Conservation (phyloP, 2,888 invertebrate genomes). For the Acanthoscelides obtectus region DNA sequence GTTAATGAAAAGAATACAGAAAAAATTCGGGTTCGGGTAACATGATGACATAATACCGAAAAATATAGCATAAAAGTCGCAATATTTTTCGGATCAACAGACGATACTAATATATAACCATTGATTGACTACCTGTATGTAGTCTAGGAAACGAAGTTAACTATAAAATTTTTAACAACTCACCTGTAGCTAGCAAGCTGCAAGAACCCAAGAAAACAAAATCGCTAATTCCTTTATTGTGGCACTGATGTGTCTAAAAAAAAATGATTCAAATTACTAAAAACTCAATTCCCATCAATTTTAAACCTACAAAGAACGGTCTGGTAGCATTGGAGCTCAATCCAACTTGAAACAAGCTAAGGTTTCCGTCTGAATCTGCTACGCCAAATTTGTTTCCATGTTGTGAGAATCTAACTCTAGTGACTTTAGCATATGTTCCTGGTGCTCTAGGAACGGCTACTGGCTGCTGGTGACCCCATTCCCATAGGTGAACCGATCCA, state of each 20-base stretch:
- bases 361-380: conserved; percentile 93
- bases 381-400: conserved; percentile 99
- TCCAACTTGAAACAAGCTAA: conserved; percentile 92
- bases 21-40: too few species aligned
- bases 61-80: too few species aligned
- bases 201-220: conserved; percentile 97
- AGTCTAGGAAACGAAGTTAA: too few species aligned
- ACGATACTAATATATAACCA: too few species aligned
- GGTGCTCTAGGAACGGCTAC: conserved; percentile 88
- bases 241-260: conserved; percentile 89
- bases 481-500: conserved; percentile 95
- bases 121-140: too few species aligned
- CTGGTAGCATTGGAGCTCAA: conserved; percentile 69
- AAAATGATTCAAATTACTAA: conserved; percentile 18
- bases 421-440: conserved; percentile 93
- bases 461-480: conserved; percentile 93
- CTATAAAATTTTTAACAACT: conserved; percentile 5
- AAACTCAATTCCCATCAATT: not conserved
- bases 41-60: too few species aligned
- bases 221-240: conserved; percentile 94
- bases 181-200: conserved; percentile 90
- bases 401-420: conserved; percentile 90
- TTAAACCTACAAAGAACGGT: conserved; percentile 78
- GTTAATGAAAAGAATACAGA: too few species aligned
- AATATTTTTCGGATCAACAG: too few species aligned